phyloP scores from a whole-genome alignment of 2,888 invertebrate species.

The Chaetogeoica ovagalla region DNA sequence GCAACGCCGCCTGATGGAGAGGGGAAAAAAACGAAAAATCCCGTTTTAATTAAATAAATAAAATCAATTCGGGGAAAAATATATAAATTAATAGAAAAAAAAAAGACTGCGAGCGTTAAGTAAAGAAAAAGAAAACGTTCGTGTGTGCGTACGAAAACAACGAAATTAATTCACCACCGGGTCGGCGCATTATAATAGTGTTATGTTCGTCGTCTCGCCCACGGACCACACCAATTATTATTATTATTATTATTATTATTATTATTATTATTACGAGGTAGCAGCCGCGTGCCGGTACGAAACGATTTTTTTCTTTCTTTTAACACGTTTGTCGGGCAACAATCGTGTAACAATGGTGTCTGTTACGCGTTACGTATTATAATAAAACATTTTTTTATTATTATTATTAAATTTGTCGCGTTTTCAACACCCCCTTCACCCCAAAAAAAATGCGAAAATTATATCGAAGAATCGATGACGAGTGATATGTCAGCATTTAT shows the following conservation, averaged over 20 bases:
- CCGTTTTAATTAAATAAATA: not conserved
- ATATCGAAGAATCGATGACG: too few species aligned
- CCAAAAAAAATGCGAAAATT: too few species aligned
- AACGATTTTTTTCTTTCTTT: not conserved
- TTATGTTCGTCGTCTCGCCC: conserved; percentile 15
- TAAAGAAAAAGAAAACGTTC: not conserved
- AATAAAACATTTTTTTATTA: too few species aligned
- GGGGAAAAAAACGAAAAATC: too few species aligned
- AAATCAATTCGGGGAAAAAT: not conserved
- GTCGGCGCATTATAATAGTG: not conserved
- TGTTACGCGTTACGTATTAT: too few species aligned
- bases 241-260: conserved; percentile 28
- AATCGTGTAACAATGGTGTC: too few species aligned
- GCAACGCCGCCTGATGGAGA: too few species aligned
- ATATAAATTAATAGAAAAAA: not conserved
- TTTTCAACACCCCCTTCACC: too few species aligned
- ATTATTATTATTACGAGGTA: conserved; percentile 13
- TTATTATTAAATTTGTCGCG: too few species aligned
- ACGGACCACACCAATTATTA: conserved; percentile 33
- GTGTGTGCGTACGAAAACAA: not conserved
- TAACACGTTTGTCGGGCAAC: too few species aligned
- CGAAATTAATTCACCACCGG: not conserved
- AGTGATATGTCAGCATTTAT: too few species aligned
- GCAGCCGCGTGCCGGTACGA: not conserved
- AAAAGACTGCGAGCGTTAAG: not conserved